A percentile compares a stretch with the other conserved stretches of the same genome.
Evolutionary conservation across 2,797 vertebrate species (phyloP).

Genomic region (Typhlichthys eigenmanni): DNA sequence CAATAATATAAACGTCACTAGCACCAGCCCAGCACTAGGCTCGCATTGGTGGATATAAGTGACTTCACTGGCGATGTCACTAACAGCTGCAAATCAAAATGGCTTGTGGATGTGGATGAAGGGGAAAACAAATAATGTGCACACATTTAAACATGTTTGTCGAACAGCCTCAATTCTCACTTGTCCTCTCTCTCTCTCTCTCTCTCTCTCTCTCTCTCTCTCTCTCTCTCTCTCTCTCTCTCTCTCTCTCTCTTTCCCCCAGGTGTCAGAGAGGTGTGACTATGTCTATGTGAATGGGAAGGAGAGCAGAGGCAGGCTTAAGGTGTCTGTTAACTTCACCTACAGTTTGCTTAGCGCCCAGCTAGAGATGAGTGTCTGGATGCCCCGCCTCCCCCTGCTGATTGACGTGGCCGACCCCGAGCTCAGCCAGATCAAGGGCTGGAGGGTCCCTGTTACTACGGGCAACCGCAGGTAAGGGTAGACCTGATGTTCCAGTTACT

Average conservation of each 20-base stretch:
- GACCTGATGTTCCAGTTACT: background rate
- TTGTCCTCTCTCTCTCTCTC: background rate
- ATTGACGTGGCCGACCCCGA: slow-evolving; percentile 90
- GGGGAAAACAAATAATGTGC: too few relatives aligned
- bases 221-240: background rate
- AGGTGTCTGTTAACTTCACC: slow-evolving; percentile 85
- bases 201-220: background rate
- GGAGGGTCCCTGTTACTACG: slow-evolving; percentile 81
- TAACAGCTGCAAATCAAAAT: too few relatives aligned
- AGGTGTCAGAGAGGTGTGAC: slow-evolving; percentile 93
- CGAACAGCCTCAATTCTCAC: background rate
- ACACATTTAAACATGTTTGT: too few relatives aligned
- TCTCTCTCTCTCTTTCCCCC: background rate
- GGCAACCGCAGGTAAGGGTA: slow-evolving; percentile 77
- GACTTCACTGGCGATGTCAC: too few relatives aligned
- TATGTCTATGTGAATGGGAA: slow-evolving; percentile 92
- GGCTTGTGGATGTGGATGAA: too few relatives aligned
- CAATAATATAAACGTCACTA: too few relatives aligned
- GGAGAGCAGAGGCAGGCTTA: slow-evolving; percentile 86
- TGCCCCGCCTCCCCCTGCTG: slow-evolving; percentile 87
- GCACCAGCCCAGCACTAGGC: too few relatives aligned
- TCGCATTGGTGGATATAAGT: too few relatives aligned
- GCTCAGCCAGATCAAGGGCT: slow-evolving; percentile 94
- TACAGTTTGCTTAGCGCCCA: slow-evolving; percentile 88
- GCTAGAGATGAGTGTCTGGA: slow-evolving; percentile 89